Base-by-base conservation (phyloP, 2,888 invertebrate species). In the Drosophila pseudotalamancana region DNA sequence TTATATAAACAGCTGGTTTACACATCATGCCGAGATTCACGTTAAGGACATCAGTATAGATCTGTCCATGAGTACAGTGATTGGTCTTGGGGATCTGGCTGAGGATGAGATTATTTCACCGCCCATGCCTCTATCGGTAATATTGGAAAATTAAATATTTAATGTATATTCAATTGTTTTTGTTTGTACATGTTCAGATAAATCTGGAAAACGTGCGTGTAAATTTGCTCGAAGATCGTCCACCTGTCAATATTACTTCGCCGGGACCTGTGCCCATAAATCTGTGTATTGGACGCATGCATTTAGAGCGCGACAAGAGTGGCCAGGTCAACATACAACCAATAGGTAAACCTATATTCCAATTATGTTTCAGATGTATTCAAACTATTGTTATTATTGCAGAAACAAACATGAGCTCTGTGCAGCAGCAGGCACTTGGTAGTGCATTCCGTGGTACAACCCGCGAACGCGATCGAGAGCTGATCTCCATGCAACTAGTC, bases 41-140 rank as follows among this genome's bases (percentile, higher is more conserved):
- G 93, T 95, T 0, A 92, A 92, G 9, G 95, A 96, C 78, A 91
- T 96, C 48, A 92, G 92, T 54, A 90, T 97, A 73, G 93, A 94
- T 11, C 92, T 97, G 50, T 95, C 95, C 46, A 96, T 96, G 95
- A 96, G 96, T 88, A 96, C 96, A 0, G 93, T 97, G 0, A 93
- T 95, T 29, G 97, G 96, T 9, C 91, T 98, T 11, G 93, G 95
- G 0, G 97, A 97, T 90, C 93, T 98, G 70, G 93, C 96, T 1
- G 98, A 98, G 89, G 98, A 98, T 90, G 98, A 98, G 92, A 93
- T 96, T 31, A 93, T 96, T 19, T 66, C 88, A 9, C 94, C 95
- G 55, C 96, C 97, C 0, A 94, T 97, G 91, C 97, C 97, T 4
- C 92, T 97, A 86, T 94, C 96, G 93, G 96, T 97, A 90, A 90